Base-by-base conservation (phyloP, 1,140 invertebrate species). In the Ylistrum balloti region DNA sequence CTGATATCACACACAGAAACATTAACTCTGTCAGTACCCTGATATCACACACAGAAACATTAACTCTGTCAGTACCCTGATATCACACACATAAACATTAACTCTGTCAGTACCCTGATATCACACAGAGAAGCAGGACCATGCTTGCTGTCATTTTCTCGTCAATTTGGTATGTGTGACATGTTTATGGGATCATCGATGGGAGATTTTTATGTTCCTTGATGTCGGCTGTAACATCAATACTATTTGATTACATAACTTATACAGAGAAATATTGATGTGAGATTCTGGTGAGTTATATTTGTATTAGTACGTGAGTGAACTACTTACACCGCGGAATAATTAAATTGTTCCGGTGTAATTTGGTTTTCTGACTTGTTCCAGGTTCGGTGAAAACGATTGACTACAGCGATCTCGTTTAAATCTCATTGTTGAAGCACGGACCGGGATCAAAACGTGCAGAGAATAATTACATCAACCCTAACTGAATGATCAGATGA, bases 241-340 rank as follows among this genome's bases (percentile, higher is more conserved):
- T n/a, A 74, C n/a, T 5, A 74, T 74, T 74, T n/a, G 56, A 74
- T 74, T 74, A 74, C n/a, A 74, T n/a, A 17, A 74, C 56, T 74
- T 74, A 22, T 74, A 74, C 56, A 74, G 5, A 74, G n/a, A 11
- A 56, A n/a, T 28, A 74, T 28, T 74, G 28, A 74, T 74, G 56
- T 74, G 22, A 11, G 0, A 5, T 17, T 28, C n/a, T 0, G 2
- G n/a, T 74, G 22, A 74, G 22, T 28, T 74, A 74, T 17, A 74
- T 28, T 9, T 28, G 56, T 74, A 28, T 74, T 74, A 28, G 22
- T 1, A 74, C 56, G 56, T 74, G 56, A 74, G 56, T n/a, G 56
- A 74, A 74, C 56, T 74, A 74, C 56, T 74, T 74, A 74, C 20
- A 74, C 56, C 56, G n/a, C 56, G 56, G 56, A 74, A n/a, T 74